Evolutionary conservation across 2,888 invertebrate species (phyloP), one percentile per base, ranked within the genome.

Genomic region (Lathronympha strigana): DNA sequence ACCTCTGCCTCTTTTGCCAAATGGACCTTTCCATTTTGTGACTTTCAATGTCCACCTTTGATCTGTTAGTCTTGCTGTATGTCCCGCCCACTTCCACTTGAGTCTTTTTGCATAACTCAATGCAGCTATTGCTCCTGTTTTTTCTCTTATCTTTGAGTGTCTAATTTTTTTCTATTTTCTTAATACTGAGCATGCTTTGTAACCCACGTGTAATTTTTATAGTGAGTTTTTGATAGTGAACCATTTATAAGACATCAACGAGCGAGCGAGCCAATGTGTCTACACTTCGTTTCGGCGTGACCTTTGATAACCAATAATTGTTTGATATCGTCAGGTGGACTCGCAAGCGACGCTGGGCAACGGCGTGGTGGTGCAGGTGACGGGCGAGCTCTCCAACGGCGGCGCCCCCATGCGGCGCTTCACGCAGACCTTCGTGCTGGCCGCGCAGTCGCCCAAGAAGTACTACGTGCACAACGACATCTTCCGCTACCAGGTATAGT

Each of bases 401-500:
- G 98, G 98, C 13, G 96, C 98, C 83, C 98, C 98, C 61, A 98
- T 98, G 98, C 95, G 99, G 23, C 96, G 98, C 66, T 99, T 99
- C 92, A 98, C 98, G 84, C 99, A 99, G 93, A 99, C 99, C 74
- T 92, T 99, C 92, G 98, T 99, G 66, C 92, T 99, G 85, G 98
- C 97, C 69, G 96, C 98, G 68, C 98, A 98, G 91, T 96, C 97
- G 66, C 98, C 98, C 67, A 98, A 98, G 93, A 98, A 98, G 92
- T 99, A 98, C 93, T 99, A 99, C 87, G 99, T 99, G 68, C 98
- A 98, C 90, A 99, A 99, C 89, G 99, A 99, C 92, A 99, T 99
- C 88, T 99, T 99, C 92, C 96, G 98, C 71, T 99, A 99, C 89
- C 98, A 98, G 94, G 98, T 94, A 70, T n/a, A n/a, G n/a, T n/a